phyloP scores from a whole-genome alignment of 2,113 vertebrate genomes.

The Python bivittatus region DNA sequence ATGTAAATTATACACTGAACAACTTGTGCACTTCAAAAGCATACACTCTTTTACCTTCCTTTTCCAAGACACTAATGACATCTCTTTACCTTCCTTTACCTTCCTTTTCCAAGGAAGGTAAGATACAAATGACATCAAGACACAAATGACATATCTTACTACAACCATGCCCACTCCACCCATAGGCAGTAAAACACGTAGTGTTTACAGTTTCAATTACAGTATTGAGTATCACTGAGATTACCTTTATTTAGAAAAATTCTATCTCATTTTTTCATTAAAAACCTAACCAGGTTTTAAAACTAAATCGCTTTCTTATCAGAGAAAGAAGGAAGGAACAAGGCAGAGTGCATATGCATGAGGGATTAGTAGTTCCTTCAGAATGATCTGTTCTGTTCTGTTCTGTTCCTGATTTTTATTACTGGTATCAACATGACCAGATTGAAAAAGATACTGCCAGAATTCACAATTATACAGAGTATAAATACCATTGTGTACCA shows the following conservation, averaged over 20 bases:
- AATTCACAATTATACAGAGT: background rate
- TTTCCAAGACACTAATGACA: background rate
- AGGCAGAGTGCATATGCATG: background rate
- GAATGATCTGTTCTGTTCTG: background rate
- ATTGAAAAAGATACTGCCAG: background rate
- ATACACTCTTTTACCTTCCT: background rate
- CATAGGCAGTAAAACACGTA: background rate
- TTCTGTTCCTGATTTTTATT: background rate
- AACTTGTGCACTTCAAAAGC: background rate
- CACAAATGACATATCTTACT: background rate
- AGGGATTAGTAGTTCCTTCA: background rate
- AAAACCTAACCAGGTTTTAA: background rate
- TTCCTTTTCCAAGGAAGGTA: background rate
- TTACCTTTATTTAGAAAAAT: background rate
- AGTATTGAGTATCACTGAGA: background rate
- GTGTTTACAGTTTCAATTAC: background rate
- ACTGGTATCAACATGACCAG: background rate
- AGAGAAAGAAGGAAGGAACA: background rate
- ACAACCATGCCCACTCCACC: background rate
- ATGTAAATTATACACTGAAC: background rate
- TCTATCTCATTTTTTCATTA: background rate
- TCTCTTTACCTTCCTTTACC: background rate
- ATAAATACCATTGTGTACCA: background rate
- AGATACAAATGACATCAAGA: no score
- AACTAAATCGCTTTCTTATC: background rate